A percentile compares a stretch with the other conserved stretches of the same genome.
phyloP scores from a whole-genome alignment of 2,797 vertebrate genomes.

The Platalea minor region DNA sequence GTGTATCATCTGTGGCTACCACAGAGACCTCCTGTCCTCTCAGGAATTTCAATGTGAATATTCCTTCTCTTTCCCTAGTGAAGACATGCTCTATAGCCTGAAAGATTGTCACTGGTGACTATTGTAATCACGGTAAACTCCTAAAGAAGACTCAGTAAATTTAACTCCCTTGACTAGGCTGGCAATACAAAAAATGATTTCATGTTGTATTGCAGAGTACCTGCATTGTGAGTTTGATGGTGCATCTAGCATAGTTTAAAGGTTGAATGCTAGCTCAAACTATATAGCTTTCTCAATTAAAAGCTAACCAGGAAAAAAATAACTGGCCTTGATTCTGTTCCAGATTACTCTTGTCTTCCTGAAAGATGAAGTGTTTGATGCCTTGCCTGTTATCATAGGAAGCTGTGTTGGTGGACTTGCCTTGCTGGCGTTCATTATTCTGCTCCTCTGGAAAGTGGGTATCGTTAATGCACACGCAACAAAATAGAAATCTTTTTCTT shows the following conservation, averaged over 20 bases:
- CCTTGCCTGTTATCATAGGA: conserved; percentile 51
- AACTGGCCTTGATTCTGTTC: background rate
- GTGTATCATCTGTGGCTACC: background rate
- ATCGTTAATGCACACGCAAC: background rate
- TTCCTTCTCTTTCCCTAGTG: background rate
- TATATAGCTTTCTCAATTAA: background rate
- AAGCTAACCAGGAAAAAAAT: background rate
- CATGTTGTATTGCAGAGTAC: background rate
- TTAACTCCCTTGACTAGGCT: background rate
- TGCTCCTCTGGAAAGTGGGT: conserved; percentile 76
- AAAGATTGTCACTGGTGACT: background rate
- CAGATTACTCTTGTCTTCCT: conserved; percentile 72
- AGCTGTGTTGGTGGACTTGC: conserved; percentile 75
- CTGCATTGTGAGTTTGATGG: background rate
- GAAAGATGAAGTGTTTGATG: conserved; percentile 8
- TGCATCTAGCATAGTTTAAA: background rate
- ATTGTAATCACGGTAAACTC: background rate
- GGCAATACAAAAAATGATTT: background rate
- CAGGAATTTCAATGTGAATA: background rate
- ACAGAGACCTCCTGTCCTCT: background rate
- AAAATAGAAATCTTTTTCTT: background rate
- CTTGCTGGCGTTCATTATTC: conserved; percentile 69
- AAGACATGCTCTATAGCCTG: background rate
- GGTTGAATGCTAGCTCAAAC: background rate
- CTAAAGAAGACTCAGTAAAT: background rate